phyloP scores from a whole-genome alignment of 2,797 vertebrate genomes.

The Premnoplex brunnescens region DNA sequence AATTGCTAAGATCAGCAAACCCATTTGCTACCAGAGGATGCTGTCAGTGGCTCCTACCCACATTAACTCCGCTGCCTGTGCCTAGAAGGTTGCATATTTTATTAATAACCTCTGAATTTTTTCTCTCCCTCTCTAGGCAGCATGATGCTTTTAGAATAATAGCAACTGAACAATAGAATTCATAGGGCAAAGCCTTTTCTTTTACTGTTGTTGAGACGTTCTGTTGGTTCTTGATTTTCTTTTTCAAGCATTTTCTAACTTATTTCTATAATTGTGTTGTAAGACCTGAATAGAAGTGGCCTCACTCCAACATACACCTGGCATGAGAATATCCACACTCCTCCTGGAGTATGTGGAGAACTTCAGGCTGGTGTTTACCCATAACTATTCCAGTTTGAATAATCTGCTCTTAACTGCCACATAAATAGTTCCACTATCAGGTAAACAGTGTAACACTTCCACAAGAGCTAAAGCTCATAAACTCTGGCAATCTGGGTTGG shows the following conservation, averaged over 20 bases:
- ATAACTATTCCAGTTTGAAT: neutral
- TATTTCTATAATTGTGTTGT: neutral
- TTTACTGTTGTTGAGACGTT: neutral
- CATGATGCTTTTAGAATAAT: neutral
- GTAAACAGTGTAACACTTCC: neutral
- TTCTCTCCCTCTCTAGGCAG: neutral
- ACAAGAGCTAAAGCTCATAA: neutral
- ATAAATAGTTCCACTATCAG: neutral
- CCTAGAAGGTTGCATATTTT: neutral
- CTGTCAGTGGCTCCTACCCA: neutral
- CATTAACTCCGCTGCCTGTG: neutral
- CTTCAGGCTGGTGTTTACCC: neutral
- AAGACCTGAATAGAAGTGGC: neutral
- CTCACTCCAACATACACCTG: neutral
- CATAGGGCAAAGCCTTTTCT: neutral
- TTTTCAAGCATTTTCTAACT: neutral
- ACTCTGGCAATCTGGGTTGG: neutral
- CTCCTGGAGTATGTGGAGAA: neutral
- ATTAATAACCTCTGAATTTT: neutral
- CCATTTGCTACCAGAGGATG: neutral
- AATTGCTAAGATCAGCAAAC: neutral
- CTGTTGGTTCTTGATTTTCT: neutral
- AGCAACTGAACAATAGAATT: neutral
- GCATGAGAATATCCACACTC: neutral
- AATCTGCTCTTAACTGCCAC: neutral